Evolutionary conservation across 2,113 vertebrate species (phyloP).

Genomic region (Globicephala melas): DNA sequence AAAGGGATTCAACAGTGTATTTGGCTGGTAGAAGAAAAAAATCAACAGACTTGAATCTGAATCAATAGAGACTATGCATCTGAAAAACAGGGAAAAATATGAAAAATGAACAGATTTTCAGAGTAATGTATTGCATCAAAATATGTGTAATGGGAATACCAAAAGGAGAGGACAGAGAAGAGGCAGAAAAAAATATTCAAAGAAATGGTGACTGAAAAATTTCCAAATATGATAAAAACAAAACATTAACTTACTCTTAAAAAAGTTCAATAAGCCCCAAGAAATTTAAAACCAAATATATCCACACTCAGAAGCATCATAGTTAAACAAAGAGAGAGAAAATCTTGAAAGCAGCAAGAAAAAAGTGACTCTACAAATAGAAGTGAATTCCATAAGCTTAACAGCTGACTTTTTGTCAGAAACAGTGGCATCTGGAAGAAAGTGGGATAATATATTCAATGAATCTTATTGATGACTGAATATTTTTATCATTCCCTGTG

Average conservation of each 20-base stretch:
- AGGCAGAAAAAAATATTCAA: not conserved
- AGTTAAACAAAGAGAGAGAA: not conserved
- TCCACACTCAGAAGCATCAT: not conserved
- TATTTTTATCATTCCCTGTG: not conserved
- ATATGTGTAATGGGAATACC: not conserved
- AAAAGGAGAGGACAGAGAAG: not conserved
- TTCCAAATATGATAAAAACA: not conserved
- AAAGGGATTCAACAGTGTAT: not conserved
- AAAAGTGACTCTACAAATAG: not conserved
- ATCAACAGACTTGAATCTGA: not conserved
- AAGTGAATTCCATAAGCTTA: not conserved
- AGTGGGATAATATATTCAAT: not conserved
- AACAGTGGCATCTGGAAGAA: not conserved
- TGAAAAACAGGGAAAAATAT: not conserved
- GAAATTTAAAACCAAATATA: not conserved
- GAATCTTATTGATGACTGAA: not conserved
- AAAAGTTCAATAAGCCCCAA: not conserved
- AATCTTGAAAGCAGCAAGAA: not conserved
- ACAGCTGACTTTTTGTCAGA: not conserved
- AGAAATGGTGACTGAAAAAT: not conserved
- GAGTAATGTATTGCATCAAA: not conserved
- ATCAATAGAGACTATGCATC: not conserved
- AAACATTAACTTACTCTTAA: not conserved
- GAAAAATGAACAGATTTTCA: not conserved
- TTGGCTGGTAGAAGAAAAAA: conserved; percentile 26